A percentile compares a stretch with the other conserved stretches of the same genome.
Evolutionary conservation across 2,797 vertebrate genomes (phyloP).

Genomic region (Morus bassanus): DNA sequence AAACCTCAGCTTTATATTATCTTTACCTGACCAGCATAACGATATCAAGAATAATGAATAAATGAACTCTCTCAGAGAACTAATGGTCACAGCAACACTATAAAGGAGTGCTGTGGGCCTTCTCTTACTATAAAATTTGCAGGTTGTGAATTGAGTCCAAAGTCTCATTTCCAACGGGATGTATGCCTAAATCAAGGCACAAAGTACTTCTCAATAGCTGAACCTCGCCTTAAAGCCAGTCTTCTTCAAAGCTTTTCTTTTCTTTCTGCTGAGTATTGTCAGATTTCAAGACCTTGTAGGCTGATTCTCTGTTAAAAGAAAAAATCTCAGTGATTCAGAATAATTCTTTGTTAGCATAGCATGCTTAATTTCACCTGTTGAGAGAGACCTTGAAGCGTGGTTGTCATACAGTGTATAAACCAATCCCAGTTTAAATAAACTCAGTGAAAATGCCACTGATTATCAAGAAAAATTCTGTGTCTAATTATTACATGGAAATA

Average conservation of each 20-base stretch:
- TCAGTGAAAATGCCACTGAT: not conserved
- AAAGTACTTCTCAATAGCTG: not conserved
- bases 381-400: not conserved
- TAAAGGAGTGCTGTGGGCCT: not conserved
- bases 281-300: not conserved
- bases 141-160: not conserved
- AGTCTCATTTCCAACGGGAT: not conserved
- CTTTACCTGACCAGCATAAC: not conserved
- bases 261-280: not conserved
- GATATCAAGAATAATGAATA: not conserved
- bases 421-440: not conserved
- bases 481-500: not conserved
- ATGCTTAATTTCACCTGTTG: not conserved
- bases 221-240: not conserved
- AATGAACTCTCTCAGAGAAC: not conserved
- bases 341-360: not conserved
- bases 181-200: not conserved
- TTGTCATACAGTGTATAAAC: not conserved
- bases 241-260: not conserved
- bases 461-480: not conserved
- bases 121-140: not conserved
- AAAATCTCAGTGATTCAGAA: not conserved
- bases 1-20: not conserved
- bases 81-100: not conserved
- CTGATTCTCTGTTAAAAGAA: not conserved